These are phyloP conservation scores for Ranitomeya variabilis DNA, from an alignment of 2,113 vertebrate species.

Conservation along the genomic window DNA sequence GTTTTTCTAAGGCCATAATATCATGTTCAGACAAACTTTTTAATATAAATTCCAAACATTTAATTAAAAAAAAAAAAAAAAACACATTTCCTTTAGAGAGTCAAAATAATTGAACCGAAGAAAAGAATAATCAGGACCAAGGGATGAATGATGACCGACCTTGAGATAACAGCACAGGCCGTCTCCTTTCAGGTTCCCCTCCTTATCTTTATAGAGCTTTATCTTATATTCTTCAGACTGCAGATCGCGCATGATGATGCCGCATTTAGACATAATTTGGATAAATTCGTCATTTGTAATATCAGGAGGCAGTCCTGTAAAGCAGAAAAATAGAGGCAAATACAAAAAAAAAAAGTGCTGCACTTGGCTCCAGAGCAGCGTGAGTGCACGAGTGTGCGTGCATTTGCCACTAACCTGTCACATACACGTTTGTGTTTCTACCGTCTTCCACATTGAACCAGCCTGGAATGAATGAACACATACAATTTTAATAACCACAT, in stretches of 20 bases:
- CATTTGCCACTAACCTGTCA: slow-evolving; percentile 79
- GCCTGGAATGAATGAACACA: slow-evolving; percentile 68
- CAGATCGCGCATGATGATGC: slow-evolving; percentile 93
- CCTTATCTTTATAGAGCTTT: slow-evolving; percentile 92
- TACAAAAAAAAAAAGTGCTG: neutral
- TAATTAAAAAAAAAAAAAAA: no score
- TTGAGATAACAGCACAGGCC: slow-evolving; percentile 97
- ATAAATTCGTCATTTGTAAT: slow-evolving; percentile 90
- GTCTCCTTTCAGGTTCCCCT: slow-evolving; percentile 95
- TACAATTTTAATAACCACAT: neutral
- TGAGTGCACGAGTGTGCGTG: neutral
- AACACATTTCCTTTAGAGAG: no score
- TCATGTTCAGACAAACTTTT: no score
- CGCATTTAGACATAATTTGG: slow-evolving; percentile 92
- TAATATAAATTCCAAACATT: no score
- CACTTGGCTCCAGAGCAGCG: neutral
- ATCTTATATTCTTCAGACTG: slow-evolving; percentile 92
- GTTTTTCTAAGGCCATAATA: no score
- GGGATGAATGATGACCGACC: slow-evolving; percentile 70
- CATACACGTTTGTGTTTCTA: slow-evolving; percentile 95
- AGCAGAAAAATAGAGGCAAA: neutral
- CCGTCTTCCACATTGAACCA: slow-evolving; percentile 93
- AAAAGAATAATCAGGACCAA: neutral
- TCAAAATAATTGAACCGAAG: neutral
- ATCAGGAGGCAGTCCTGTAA: slow-evolving; percentile 88